A percentile compares a stretch with the other conserved stretches of the same genome.
Conservation (phyloP, 2,888 invertebrate genomes). For the Epiblema foenella region DNA sequence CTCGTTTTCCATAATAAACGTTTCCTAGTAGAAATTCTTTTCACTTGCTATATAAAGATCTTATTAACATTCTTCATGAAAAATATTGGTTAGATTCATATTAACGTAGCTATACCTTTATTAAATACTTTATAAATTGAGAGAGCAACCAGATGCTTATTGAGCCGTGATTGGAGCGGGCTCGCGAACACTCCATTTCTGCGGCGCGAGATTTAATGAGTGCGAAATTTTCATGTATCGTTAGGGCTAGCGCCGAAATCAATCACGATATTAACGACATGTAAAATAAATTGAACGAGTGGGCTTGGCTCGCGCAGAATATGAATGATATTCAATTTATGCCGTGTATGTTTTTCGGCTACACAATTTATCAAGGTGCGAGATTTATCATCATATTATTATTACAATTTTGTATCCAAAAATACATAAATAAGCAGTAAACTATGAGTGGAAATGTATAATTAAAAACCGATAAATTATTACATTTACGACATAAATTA, state of each 20-base stretch:
- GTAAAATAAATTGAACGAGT: constrained; percentile 76
- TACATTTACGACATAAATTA: no score
- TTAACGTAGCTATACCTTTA: constrained; percentile 30
- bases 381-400: constrained; percentile 29
- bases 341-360: constrained; percentile 32
- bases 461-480: background rate
- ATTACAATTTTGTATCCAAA: constrained; percentile 3
- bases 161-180: constrained; percentile 69
- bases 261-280: constrained; percentile 80
- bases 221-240: constrained; percentile 81
- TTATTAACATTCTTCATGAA: background rate
- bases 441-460: background rate
- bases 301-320: constrained; percentile 53
- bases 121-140: constrained; percentile 59
- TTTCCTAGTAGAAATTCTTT: background rate
- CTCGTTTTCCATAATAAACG: background rate
- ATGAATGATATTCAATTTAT: constrained; percentile 40
- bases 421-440: background rate
- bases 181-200: constrained; percentile 69
- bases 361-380: constrained; percentile 32
- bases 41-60: background rate
- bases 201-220: constrained; percentile 77
- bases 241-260: constrained; percentile 78
- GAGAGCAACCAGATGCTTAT: constrained; percentile 64
- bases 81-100: background rate